Evolutionary conservation across 2,797 vertebrate species (phyloP).

Genomic region (Glossophaga mutica): DNA sequence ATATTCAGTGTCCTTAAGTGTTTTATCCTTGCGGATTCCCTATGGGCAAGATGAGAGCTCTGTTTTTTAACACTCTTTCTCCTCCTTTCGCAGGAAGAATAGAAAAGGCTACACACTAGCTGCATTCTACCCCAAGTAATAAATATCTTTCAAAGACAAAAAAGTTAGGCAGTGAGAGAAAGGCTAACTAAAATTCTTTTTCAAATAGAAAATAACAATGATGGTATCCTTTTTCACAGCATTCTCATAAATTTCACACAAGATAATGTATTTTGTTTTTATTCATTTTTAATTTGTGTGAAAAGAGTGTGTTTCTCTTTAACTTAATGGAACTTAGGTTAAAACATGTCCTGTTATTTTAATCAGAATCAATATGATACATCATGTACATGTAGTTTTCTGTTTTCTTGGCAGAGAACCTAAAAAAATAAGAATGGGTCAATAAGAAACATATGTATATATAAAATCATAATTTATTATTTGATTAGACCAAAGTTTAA

Average conservation of each 20-base stretch:
- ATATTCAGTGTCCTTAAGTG: neutral
- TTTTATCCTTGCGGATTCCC: neutral
- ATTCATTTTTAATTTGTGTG: constrained; percentile 61
- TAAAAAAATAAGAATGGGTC: neutral
- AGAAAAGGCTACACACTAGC: neutral
- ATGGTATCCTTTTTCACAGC: constrained; percentile 52
- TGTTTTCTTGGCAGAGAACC: constrained; percentile 32
- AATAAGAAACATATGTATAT: constrained; percentile 11
- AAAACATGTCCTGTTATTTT: constrained; percentile 66
- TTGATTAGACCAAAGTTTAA: constrained; percentile 14
- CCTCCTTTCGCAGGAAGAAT: neutral
- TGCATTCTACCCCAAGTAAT: neutral
- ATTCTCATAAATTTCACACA: constrained; percentile 57
- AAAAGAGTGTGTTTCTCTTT: constrained; percentile 64
- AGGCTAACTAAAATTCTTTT: neutral
- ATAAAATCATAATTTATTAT: constrained; percentile 34
- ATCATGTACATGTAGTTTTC: constrained; percentile 2
- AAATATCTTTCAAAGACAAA: neutral
- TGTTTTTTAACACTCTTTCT: neutral
- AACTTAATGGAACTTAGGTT: constrained; percentile 70
- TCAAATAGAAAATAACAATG: constrained; percentile 63
- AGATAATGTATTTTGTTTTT: constrained; percentile 65
- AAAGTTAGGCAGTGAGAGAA: neutral
- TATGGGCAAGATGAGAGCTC: neutral
- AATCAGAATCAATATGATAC: constrained; percentile 45